Evolutionary conservation across 2,113 vertebrate species (phyloP).

Genomic region (Phaethon lepturus): DNA sequence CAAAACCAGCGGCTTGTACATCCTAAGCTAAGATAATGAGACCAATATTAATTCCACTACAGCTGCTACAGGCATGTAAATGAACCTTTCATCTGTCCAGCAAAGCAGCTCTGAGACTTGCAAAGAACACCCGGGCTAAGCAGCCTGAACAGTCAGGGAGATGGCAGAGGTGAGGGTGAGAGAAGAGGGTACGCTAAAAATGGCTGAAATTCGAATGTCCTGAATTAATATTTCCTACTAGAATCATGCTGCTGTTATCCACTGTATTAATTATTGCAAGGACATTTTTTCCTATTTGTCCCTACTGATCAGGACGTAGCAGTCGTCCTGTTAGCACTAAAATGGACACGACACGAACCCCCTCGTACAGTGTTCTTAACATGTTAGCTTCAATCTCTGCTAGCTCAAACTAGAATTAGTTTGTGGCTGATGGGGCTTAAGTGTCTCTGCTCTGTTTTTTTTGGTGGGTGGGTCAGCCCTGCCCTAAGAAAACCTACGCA

Average conservation of each 20-base stretch:
- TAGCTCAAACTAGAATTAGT: too few species aligned
- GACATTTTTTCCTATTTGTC: background rate
- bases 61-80: background rate
- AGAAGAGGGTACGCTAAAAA: background rate
- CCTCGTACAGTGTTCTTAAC: accelerated
- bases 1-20: background rate
- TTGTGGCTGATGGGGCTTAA: background rate
- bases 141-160: background rate
- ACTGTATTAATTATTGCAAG: background rate
- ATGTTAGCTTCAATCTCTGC: accelerated
- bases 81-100: background rate
- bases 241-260: background rate
- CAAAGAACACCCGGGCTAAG: background rate
- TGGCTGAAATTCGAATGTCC: background rate
- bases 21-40: conserved; percentile 39
- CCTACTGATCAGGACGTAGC: background rate
- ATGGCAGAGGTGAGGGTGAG: background rate
- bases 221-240: background rate
- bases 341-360: accelerated
- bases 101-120: background rate
- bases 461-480: accelerated
- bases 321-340: background rate
- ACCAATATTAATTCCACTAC: conserved; percentile 36
- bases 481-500: accelerated
- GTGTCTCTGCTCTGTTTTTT: background rate